These are phyloP conservation scores for Volucella zonaria DNA, from an alignment of 2,888 invertebrate genomes.

Conservation along the genomic window DNA sequence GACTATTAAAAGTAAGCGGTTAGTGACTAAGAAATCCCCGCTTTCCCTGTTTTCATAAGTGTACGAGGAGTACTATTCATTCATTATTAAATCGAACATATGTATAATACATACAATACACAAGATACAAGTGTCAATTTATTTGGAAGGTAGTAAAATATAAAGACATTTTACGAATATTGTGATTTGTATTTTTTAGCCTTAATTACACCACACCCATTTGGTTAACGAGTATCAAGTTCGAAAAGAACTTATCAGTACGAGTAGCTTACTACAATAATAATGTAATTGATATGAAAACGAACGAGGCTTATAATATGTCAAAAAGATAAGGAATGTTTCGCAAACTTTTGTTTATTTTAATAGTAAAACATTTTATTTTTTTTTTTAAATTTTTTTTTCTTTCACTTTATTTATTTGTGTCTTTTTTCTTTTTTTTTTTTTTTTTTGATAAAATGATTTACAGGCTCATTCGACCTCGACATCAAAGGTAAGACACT, in stretches of 20 bases:
- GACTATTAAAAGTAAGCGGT: slow-evolving; percentile 55
- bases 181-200: slow-evolving; percentile 27
- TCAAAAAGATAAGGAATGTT: slow-evolving; percentile 28
- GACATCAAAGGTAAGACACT: slow-evolving; percentile 63
- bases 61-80: slow-evolving; percentile 7
- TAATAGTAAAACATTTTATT: neutral
- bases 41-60: neutral
- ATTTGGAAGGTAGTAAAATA: no score
- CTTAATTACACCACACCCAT: slow-evolving; percentile 52
- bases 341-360: slow-evolving; percentile 16
- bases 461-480: slow-evolving; percentile 69
- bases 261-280: slow-evolving; percentile 50
- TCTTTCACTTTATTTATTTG: neutral
- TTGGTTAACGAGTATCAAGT: slow-evolving; percentile 39
- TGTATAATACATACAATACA: neutral
- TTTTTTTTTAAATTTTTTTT: neutral
- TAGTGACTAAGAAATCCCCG: slow-evolving; percentile 1
- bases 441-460: slow-evolving; percentile 45
- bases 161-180: neutral
- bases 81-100: slow-evolving; percentile 9
- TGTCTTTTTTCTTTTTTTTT: slow-evolving; percentile 33
- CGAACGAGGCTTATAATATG: slow-evolving; percentile 10
- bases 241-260: slow-evolving; percentile 27
- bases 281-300: slow-evolving; percentile 53
- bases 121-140: no score